Percentiles rank a stretch among this genome's conserved stretches.
Conservation (phyloP, 1,140 invertebrate genomes). For the Scaptomyza pallida region DNA sequence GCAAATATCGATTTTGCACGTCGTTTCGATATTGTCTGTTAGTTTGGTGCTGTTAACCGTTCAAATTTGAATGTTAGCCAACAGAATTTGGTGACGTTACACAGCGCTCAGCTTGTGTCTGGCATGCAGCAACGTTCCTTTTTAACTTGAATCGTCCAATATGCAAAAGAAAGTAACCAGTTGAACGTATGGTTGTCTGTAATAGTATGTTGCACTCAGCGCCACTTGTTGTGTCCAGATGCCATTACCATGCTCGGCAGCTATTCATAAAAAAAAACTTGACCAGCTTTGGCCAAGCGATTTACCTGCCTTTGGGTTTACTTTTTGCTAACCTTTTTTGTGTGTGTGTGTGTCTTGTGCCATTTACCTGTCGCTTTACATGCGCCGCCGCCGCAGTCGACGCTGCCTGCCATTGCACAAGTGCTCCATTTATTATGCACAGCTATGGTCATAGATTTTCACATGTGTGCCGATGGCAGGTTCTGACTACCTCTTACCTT, state of each 20-base stretch:
- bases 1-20: neutral
- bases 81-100: neutral
- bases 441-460: constrained; percentile 71
- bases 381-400: constrained; percentile 48
- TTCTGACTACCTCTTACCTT: constrained; percentile 49
- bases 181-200: constrained; percentile 18
- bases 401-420: constrained; percentile 15
- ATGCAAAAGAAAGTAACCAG: constrained; percentile 22
- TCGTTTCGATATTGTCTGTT: neutral
- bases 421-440: constrained; percentile 79
- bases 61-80: too few species aligned
- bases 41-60: too few species aligned
- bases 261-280: constrained; percentile 17
- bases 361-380: constrained; percentile 61
- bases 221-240: constrained; percentile 53
- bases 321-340: constrained; percentile 29
- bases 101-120: constrained; percentile 25
- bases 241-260: constrained; percentile 2
- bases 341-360: too few species aligned
- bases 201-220: constrained; percentile 42
- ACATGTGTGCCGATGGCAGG: constrained; percentile 68
- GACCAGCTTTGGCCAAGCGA: constrained; percentile 37
- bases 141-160: constrained; percentile 36
- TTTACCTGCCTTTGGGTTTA: constrained; percentile 51
- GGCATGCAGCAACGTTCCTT: neutral